Percentiles rank a stretch among this genome's conserved stretches.
phyloP scores from a whole-genome alignment of 1,140 invertebrate genomes.

The Tetramorium parvispinum region DNA sequence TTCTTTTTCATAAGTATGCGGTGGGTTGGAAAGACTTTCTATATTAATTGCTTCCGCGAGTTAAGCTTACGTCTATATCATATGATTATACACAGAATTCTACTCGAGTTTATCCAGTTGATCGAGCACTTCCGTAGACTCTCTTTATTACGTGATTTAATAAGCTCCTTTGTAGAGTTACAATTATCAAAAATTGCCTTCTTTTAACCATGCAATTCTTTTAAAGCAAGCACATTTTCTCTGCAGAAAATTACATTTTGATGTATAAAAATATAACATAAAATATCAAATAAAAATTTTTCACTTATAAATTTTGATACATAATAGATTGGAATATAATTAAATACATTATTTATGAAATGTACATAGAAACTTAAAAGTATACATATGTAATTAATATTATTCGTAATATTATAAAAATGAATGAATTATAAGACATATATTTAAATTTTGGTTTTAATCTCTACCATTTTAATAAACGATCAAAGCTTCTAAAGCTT shows the following conservation, averaged over 20 bases:
- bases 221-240: background rate
- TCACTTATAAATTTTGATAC: background rate
- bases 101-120: slow-evolving; percentile 25
- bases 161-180: background rate
- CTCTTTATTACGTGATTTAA: slow-evolving; percentile 30
- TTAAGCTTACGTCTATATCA: slow-evolving; percentile 52
- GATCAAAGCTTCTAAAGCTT: background rate
- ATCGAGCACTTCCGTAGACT: slow-evolving; percentile 41
- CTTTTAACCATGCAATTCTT: background rate
- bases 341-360: background rate
- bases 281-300: slow-evolving; percentile 1
- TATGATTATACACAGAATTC: slow-evolving; percentile 40
- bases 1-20: background rate
- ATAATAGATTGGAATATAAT: background rate
- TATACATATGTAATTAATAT: background rate
- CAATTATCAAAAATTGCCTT: background rate
- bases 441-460: background rate
- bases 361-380: background rate
- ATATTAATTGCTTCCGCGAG: slow-evolving; percentile 71
- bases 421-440: background rate
- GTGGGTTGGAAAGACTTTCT: slow-evolving; percentile 71
- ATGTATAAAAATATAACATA: background rate
- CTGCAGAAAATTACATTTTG: background rate
- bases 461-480: background rate
- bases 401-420: background rate